Conservation (phyloP, 2,888 invertebrate species). For the Drosophila seclusa region DNA sequence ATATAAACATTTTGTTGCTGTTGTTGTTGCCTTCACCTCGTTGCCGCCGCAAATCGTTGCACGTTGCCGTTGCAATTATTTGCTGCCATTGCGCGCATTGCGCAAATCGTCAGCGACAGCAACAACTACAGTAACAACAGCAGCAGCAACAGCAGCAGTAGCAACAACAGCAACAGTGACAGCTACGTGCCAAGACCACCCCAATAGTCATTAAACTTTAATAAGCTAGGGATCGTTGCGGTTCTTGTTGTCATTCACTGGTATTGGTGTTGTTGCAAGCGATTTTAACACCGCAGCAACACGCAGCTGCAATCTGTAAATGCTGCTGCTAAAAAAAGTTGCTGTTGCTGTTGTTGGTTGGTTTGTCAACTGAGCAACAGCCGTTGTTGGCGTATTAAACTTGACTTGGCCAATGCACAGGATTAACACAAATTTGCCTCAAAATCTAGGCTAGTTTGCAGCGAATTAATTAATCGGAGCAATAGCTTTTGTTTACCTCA, state of each 20-base stretch:
- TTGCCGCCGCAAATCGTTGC: slow-evolving; percentile 78
- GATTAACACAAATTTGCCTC: slow-evolving; percentile 9
- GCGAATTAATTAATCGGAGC: not conserved
- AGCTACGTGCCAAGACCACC: slow-evolving; percentile 67
- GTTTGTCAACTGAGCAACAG: slow-evolving; percentile 21
- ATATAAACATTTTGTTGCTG: slow-evolving; percentile 66
- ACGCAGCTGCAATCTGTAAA: slow-evolving; percentile 49
- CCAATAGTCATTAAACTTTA: slow-evolving; percentile 71
- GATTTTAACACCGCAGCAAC: slow-evolving; percentile 53
- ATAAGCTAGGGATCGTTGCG: slow-evolving; percentile 65
- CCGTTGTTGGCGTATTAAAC: slow-evolving; percentile 1
- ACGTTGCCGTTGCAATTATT: slow-evolving; percentile 77
- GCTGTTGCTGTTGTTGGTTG: slow-evolving; percentile 34
- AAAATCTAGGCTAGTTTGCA: slow-evolving; percentile 1
- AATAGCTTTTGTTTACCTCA: not conserved
- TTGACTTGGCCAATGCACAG: slow-evolving; percentile 4
- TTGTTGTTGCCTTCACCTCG: slow-evolving; percentile 73
- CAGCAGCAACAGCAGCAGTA: slow-evolving; percentile 25
- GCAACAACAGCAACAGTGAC: slow-evolving; percentile 43
- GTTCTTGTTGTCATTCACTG: slow-evolving; percentile 30
- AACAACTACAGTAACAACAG: slow-evolving; percentile 16
- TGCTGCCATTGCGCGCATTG: slow-evolving; percentile 68
- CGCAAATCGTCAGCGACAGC: slow-evolving; percentile 63
- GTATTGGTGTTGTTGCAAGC: slow-evolving; percentile 39
- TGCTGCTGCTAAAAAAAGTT: slow-evolving; percentile 8